Evolutionary conservation across 2,113 vertebrate genomes (phyloP), one percentile per base, ranked within the genome.

Genomic region (Plotosus lineatus): DNA sequence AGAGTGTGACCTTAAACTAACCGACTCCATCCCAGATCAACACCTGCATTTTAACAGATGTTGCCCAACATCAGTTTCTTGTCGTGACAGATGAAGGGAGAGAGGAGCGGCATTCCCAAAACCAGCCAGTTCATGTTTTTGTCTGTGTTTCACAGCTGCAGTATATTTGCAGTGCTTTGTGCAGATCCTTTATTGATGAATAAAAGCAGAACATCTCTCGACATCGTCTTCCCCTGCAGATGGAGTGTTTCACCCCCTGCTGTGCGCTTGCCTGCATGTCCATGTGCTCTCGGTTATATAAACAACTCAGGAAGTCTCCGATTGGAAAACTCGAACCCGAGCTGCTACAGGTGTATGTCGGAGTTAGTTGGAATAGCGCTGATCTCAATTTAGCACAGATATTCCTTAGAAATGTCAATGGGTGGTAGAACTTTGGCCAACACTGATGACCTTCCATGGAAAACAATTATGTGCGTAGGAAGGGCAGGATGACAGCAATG

Each of bases 271-370:
- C 60, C 11, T 75, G 66, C 9, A 17, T 46, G 63, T 56, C 28
- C 53, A 55, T 75, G 53, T 77, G 53, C 68, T 44, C 66, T 58
- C 26, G 60, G 84, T 85, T 79, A 82, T 31, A 72, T 80, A 82
- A 85, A 51, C 53, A 46, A 23, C 14, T 40, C 6, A 31, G 73
- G 40, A 58, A 66, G 51, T 65, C 71, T 11, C 10, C 46, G 44
- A 42, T 48, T 26, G 78, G 15, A 42, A 28, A 77, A 84, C 55
- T 33, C 46, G n/a, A 75, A 42, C 23, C 40, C 46, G 46, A 56
- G 48, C 72, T 33, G 72, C 38, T 17, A 0, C 53, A 26, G 2
- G 71, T 21, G 19, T 40, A 3, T 66, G 38, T 38, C 17, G 21
- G 68, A 19, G 40, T 72, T 66, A 36, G 55, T 11, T 15, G 69